Conservation (phyloP, 2,888 invertebrate genomes). For the Pyrrhopygopsis socrates region DNA sequence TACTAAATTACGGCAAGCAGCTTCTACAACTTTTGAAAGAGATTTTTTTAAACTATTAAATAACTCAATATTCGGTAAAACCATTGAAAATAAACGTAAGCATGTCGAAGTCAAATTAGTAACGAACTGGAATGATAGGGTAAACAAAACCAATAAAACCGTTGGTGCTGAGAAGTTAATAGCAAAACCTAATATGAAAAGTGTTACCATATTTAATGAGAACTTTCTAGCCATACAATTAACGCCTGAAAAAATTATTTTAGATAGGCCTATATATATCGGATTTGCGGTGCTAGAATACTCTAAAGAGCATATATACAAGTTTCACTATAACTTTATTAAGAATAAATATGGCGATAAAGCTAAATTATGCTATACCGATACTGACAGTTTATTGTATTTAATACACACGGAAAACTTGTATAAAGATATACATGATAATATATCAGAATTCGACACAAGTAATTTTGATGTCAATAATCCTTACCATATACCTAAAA, state of each 20-base stretch:
- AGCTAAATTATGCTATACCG: constrained; percentile 47
- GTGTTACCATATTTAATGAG: constrained; percentile 47
- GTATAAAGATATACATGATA: constrained; percentile 33
- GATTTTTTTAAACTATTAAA: constrained; percentile 67
- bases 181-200: constrained; percentile 52
- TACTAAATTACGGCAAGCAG: background rate
- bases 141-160: constrained; percentile 10
- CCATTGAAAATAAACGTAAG: constrained; percentile 45
- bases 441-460: constrained; percentile 13
- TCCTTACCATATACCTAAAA: constrained; percentile 14
- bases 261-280: constrained; percentile 43
- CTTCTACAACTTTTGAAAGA: constrained; percentile 71
- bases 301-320: constrained; percentile 60
- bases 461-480: constrained; percentile 31
- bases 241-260: constrained; percentile 18
- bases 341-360: constrained; percentile 22
- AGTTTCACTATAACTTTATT: constrained; percentile 61
- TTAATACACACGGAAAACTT: constrained; percentile 36
- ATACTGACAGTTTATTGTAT: constrained; percentile 54
- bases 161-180: constrained; percentile 42
- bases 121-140: constrained; percentile 8
- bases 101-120: constrained; percentile 36
- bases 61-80: constrained; percentile 54
- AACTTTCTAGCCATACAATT: constrained; percentile 54
- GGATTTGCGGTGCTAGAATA: constrained; percentile 36